These are phyloP conservation scores for Drosophila virilis DNA, from an alignment of 1,140 invertebrate genomes.

Conservation along the genomic window DNA sequence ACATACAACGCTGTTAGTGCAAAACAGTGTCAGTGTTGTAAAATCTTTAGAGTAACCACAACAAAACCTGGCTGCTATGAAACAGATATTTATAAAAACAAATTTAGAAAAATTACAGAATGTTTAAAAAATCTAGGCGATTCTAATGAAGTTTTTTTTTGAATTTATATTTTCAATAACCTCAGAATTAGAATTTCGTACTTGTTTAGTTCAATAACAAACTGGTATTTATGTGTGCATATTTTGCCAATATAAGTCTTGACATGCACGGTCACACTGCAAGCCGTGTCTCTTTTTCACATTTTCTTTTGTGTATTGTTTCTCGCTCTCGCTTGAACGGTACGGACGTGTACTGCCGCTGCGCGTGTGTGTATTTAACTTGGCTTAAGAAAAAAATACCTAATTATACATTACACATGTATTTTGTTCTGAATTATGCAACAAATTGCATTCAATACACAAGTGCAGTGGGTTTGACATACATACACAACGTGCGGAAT, in stretches of 20 bases:
- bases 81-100: background rate
- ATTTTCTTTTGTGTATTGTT: constrained; percentile 52
- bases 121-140: background rate
- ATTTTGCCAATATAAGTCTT: background rate
- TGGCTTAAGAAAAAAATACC: constrained; percentile 56
- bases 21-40: background rate
- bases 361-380: constrained; percentile 60
- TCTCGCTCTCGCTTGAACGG: constrained; percentile 53
- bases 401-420: constrained; percentile 67
- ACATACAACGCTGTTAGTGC: constrained; percentile 1
- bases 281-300: constrained; percentile 35
- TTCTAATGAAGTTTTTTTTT: background rate
- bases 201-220: background rate
- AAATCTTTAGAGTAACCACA: background rate
- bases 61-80: constrained; percentile 20
- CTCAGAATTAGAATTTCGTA: background rate
- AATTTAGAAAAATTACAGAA: background rate
- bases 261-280: constrained; percentile 1
- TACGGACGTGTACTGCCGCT: constrained; percentile 59
- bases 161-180: background rate
- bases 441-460: constrained; percentile 46
- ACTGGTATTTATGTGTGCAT: constrained; percentile 2
- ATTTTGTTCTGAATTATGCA: constrained; percentile 43
- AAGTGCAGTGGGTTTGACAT: constrained; percentile 43
- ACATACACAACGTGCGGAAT: constrained; percentile 35